phyloP scores from a whole-genome alignment of 2,888 invertebrate species.

The Apotomis capreana region DNA sequence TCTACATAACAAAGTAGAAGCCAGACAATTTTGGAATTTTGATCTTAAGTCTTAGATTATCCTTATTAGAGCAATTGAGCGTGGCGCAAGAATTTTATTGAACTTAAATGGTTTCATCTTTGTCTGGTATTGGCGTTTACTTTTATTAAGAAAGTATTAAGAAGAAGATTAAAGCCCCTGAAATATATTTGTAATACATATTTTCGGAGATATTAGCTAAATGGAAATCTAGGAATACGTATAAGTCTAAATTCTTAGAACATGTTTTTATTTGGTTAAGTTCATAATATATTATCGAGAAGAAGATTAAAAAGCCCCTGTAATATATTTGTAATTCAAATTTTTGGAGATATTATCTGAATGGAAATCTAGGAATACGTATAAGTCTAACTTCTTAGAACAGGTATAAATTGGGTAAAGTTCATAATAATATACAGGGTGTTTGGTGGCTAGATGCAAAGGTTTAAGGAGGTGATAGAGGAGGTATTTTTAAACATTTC shows the following conservation, averaged over 20 bases:
- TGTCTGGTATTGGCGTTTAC: slow-evolving; percentile 14
- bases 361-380: neutral
- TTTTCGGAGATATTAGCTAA: neutral
- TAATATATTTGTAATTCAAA: neutral
- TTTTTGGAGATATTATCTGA: neutral
- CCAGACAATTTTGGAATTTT: slow-evolving; percentile 27
- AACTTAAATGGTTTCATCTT: slow-evolving; percentile 30
- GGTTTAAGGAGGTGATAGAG: too few species aligned
- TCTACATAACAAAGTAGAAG: slow-evolving; percentile 4
- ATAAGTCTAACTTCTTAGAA: too few species aligned
- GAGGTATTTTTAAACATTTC: too few species aligned
- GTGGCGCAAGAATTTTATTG: slow-evolving; percentile 22
- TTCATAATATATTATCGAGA: neutral
- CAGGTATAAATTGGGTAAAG: too few species aligned
- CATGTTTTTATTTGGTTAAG: too few species aligned
- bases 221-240: neutral
- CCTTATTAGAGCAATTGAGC: slow-evolving; percentile 31
- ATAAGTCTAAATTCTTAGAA: too few species aligned
- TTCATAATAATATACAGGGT: too few species aligned
- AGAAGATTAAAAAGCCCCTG: neutral
- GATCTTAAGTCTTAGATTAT: slow-evolving; percentile 26
- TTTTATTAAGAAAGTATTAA: slow-evolving; percentile 7
- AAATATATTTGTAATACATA: neutral
- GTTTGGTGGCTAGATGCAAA: too few species aligned
- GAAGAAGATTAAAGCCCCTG: neutral